phyloP scores from a whole-genome alignment of 2,888 invertebrate species.

The Steinernema carpocapsae region DNA sequence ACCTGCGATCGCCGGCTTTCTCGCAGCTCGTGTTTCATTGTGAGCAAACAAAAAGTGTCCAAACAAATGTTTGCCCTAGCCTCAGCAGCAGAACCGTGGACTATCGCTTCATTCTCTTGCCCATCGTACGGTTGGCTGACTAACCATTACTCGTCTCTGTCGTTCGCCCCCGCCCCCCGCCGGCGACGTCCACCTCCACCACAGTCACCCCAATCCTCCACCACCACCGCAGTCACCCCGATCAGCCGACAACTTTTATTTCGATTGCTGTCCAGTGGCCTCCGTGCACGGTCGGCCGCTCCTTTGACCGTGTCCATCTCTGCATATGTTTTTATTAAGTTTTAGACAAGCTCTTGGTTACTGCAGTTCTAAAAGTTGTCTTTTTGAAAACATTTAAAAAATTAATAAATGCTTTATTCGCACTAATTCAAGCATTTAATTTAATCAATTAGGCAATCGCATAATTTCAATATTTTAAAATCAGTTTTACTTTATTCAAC shows the following conservation, averaged over 20 bases:
- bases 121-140: background rate
- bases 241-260: background rate
- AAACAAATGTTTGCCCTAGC: background rate
- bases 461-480: too few relatives aligned
- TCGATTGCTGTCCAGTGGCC: background rate
- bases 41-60: conserved; percentile 22
- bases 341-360: too few relatives aligned
- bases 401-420: too few relatives aligned
- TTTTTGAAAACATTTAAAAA: too few relatives aligned
- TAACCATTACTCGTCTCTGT: background rate
- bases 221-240: background rate
- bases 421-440: too few relatives aligned
- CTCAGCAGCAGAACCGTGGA: background rate
- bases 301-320: too few relatives aligned
- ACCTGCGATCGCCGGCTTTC: too few relatives aligned
- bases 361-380: too few relatives aligned
- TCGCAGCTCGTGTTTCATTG: conserved; percentile 24
- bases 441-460: too few relatives aligned
- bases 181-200: background rate
- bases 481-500: too few relatives aligned
- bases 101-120: background rate
- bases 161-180: background rate
- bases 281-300: background rate
- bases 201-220: background rate
- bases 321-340: too few relatives aligned